A percentile compares a stretch with the other conserved stretches of the same genome.
Conservation (phyloP, 2,113 vertebrate genomes). For the Caranx melampygus region DNA sequence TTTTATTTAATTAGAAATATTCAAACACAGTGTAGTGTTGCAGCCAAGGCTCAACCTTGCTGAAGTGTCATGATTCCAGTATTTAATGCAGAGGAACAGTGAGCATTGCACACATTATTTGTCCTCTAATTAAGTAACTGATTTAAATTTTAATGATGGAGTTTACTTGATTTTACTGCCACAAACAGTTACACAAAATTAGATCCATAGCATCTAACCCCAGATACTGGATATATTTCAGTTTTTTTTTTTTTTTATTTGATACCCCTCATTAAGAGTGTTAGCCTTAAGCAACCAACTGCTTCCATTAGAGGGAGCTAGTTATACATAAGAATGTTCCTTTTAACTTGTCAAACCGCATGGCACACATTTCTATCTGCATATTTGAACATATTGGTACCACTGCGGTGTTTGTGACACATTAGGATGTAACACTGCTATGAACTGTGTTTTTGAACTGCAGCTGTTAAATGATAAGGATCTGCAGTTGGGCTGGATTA, state of each 20-base stretch:
- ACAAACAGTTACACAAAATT: neutral
- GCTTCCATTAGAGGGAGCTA: conserved; percentile 70
- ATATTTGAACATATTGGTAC: conserved; percentile 11
- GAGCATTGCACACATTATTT: conserved; percentile 8
- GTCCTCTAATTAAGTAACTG: conserved; percentile 7
- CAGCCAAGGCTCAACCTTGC: conserved; percentile 1
- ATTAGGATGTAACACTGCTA: neutral
- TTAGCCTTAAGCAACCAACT: conserved; percentile 18
- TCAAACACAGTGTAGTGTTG: conserved; percentile 17
- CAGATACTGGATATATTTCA: neutral
- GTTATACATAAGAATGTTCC: conserved; percentile 36
- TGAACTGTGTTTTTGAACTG: neutral
- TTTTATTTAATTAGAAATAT: conserved; percentile 28
- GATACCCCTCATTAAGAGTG: neutral
- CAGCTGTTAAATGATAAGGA: neutral
- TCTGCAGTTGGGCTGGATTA: neutral
- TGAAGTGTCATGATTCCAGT: conserved; percentile 14
- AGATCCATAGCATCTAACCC: neutral
- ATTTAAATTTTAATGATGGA: conserved; percentile 15
- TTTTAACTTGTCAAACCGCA: conserved; percentile 17
- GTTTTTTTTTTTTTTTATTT: neutral
- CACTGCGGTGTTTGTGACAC: neutral
- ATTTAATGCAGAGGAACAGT: conserved; percentile 18
- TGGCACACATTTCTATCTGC: neutral
- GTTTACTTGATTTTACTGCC: neutral